Percentiles rank a stretch among this genome's conserved stretches.
These are phyloP conservation scores for Forpus xanthops DNA, from an alignment of 2,797 vertebrate genomes.

Conservation along the genomic window DNA sequence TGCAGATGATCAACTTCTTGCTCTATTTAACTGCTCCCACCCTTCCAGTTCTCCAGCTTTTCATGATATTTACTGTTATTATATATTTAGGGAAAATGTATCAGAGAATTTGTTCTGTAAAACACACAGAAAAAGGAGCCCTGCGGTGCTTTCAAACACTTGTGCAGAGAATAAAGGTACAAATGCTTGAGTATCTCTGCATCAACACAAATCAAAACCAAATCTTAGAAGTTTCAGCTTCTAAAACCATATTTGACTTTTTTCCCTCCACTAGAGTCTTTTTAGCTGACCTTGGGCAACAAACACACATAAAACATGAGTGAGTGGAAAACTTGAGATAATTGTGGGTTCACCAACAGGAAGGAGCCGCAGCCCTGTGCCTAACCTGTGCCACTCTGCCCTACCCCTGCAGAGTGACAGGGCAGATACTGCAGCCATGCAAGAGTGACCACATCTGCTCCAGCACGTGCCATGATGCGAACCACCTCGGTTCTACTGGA, in stretches of 20 bases:
- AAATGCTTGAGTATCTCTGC: background rate
- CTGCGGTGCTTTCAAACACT: background rate
- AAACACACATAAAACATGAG: background rate
- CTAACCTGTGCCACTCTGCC: background rate
- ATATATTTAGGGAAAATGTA: background rate
- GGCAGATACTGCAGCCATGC: background rate
- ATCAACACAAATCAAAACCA: background rate
- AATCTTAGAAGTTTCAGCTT: background rate
- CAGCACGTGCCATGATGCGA: accelerated
- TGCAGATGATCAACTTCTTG: background rate
- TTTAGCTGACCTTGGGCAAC: background rate
- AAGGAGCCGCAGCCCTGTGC: background rate
- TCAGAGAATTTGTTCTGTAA: background rate
- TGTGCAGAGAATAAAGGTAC: background rate
- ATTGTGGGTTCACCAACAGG: background rate
- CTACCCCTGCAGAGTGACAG: background rate
- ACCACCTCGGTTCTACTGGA: background rate
- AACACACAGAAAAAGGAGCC: background rate
- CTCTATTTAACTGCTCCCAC: background rate
- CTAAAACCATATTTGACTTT: background rate
- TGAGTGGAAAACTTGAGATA: background rate
- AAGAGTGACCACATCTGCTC: background rate
- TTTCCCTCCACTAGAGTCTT: background rate
- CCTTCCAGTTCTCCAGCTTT: background rate
- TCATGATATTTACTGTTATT: background rate